A percentile compares a stretch with the other conserved stretches of the same genome.
These are phyloP conservation scores for Lepidurus packardi DNA, from an alignment of 1,140 invertebrate genomes.

Conservation along the genomic window DNA sequence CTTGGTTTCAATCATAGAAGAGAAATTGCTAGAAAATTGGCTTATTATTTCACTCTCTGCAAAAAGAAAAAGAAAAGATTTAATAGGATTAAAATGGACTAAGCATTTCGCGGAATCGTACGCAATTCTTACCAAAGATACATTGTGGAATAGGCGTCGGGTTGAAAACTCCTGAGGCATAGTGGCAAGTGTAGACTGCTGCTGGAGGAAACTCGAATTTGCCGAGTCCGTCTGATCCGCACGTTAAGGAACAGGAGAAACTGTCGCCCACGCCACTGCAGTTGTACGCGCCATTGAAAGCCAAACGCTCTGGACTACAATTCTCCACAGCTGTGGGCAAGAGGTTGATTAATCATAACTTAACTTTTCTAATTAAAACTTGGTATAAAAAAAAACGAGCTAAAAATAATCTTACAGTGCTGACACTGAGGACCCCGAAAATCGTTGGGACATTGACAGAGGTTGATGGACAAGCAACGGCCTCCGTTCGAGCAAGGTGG, in stretches of 20 bases:
- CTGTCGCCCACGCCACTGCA: slow-evolving; percentile 56
- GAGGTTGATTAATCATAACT: slow-evolving; percentile 19
- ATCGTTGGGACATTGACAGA: slow-evolving; percentile 66
- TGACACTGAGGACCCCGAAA: slow-evolving; percentile 68
- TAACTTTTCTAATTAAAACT: no score
- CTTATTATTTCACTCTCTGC: not conserved
- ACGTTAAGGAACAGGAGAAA: slow-evolving; percentile 59
- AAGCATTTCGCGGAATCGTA: not conserved
- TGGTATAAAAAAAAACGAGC: no score
- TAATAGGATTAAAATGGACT: not conserved
- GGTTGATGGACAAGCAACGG: slow-evolving; percentile 62
- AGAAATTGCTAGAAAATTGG: not conserved
- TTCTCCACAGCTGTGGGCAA: slow-evolving; percentile 49
- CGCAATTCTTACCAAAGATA: slow-evolving; percentile 54
- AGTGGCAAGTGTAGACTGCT: slow-evolving; percentile 60
- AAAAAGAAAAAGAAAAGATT: not conserved
- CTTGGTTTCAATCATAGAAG: not conserved
- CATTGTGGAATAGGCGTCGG: slow-evolving; percentile 69
- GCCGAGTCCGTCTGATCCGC: slow-evolving; percentile 53
- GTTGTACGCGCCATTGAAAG: slow-evolving; percentile 68
- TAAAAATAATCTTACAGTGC: slow-evolving; percentile 56
- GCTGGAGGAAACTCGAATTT: slow-evolving; percentile 56
- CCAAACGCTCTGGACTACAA: slow-evolving; percentile 56
- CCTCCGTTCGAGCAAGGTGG: slow-evolving; percentile 71
- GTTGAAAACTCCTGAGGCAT: slow-evolving; percentile 58